Evolutionary conservation across 2,797 vertebrate species (phyloP).

Genomic region (Scleropages formosus): DNA sequence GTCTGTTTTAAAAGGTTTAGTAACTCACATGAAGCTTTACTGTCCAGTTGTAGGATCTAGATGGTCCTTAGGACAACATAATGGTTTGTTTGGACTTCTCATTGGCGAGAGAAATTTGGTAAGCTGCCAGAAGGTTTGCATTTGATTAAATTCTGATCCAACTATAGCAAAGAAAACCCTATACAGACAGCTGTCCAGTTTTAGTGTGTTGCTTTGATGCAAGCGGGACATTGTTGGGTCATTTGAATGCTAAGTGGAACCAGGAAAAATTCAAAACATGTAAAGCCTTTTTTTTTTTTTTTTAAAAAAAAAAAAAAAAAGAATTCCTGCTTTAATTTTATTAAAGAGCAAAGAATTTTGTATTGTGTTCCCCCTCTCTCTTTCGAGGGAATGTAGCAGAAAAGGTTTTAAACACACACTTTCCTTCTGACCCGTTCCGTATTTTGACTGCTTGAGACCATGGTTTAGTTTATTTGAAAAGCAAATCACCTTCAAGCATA

Average conservation of each 20-base stretch:
- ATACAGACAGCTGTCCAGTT: too few species aligned
- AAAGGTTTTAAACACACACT: neutral
- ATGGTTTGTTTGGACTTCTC: too few species aligned
- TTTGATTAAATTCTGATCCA: too few species aligned
- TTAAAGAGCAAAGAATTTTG: neutral
- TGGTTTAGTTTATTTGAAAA: neutral
- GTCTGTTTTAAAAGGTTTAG: constrained; percentile 9
- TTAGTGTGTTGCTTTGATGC: too few species aligned
- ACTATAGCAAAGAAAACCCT: too few species aligned
- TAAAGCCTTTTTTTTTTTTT: neutral
- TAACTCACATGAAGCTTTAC: neutral
- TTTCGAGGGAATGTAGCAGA: neutral
- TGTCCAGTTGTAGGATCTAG: neutral
- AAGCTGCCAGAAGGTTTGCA: too few species aligned
- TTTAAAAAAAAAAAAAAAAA: too few species aligned
- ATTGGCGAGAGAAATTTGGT: too few species aligned
- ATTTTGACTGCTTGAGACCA: neutral
- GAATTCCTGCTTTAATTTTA: neutral
- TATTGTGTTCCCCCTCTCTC: neutral
- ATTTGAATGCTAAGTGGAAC: neutral
- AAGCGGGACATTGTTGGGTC: too few species aligned
- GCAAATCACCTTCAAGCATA: neutral
- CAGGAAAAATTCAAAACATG: neutral
- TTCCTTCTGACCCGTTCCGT: neutral
- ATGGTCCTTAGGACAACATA: neutral